Evolutionary conservation across 2,888 invertebrate species (phyloP), one percentile per base, ranked within the genome.

Genomic region (Congeria kusceri): DNA sequence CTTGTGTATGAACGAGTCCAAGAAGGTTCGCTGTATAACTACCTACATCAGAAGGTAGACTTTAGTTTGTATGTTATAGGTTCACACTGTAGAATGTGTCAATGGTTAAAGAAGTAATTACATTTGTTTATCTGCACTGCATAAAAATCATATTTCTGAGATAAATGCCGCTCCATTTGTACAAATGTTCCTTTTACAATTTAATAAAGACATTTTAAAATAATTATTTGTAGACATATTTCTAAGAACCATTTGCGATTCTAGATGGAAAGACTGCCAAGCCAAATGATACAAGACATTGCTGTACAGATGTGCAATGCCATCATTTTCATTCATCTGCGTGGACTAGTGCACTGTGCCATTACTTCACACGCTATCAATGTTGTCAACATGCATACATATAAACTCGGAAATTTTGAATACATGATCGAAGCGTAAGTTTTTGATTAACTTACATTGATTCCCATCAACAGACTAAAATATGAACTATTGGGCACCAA

Each of bases 391-490:
- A 83, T 86, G 18, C 83, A 89, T 65, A 86, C 87, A 15, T 94
- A 94, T 57, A 94, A 94, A 82, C 87, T 94, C 29, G 93, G 93
- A 23, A 93, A 94, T 83, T 93, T 94, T 83, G 94, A 94, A 79
- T 94, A 94, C 83, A 92, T 92, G 91, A 85, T 91, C 28, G 90
- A 92, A 70, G 88, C 82, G 91, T 92, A 75, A 75, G 71, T 73
- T 25, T 15, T 27, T 23, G 20, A 29, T 49, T 62, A n/a, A n/a
- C n/a, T n/a, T n/a, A n/a, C n/a, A n/a, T n/a, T 18, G 0, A 0
- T 7, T 4, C 32, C 29, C 20, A 32, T 57, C n/a, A n/a, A 5
- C n/a, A 67, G 13, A 15, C 47, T 47, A 15, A 23, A 49, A 47
- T 47, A 23, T 64, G 18, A 20, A 20, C 44, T 64, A 46, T 13